Evolutionary conservation across 2,797 vertebrate genomes (phyloP), one percentile per base, ranked within the genome.

Genomic region (Orientallactaga sibirica): DNA sequence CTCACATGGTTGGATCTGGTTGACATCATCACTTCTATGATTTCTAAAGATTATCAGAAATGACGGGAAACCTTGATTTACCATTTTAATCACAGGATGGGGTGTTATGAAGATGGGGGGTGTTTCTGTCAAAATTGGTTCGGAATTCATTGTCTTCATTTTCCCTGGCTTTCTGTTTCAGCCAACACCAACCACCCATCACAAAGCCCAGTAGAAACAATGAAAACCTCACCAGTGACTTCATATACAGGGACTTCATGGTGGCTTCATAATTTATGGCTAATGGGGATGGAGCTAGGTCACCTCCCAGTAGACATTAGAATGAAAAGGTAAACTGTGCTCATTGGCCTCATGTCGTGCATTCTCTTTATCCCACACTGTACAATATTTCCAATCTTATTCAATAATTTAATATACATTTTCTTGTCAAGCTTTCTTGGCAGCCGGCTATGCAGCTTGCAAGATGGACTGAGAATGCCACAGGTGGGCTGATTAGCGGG

Each of bases 401-500:
- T 97, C 97, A 98, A 97, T 98, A 95, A 98, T 98, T 98, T 98
- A 98, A 98, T 98, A 98, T 98, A 98, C 98, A 98, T 98, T 97
- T 98, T 98, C 98, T 98, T 98, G 98, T 98, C 98, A 98, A 96
- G 97, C 95, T 48, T 58, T 98, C 97, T 98, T 98, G 98, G 98
- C 98, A 98, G 98, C 97, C 93, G 96, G 95, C 95, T 96, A 96
- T 95, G 97, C 97, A 95, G 98, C 97, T 97, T 97, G 98, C 98
- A 98, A 98, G 98, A 98, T 98, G 98, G 98, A 97, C 98, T 96
- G 97, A 98, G 98, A 98, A 98, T 98, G 98, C 98, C 97, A 98
- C 98, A 98, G 98, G 98, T 98, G 98, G 98, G 98, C 98, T 98
- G 98, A 98, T 98, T 98, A 98, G 98, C 98, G 98, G 98, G 98